A percentile compares a stretch with the other conserved stretches of the same genome.
phyloP scores from a whole-genome alignment of 2,888 invertebrate species.

The Acronicta alni region DNA sequence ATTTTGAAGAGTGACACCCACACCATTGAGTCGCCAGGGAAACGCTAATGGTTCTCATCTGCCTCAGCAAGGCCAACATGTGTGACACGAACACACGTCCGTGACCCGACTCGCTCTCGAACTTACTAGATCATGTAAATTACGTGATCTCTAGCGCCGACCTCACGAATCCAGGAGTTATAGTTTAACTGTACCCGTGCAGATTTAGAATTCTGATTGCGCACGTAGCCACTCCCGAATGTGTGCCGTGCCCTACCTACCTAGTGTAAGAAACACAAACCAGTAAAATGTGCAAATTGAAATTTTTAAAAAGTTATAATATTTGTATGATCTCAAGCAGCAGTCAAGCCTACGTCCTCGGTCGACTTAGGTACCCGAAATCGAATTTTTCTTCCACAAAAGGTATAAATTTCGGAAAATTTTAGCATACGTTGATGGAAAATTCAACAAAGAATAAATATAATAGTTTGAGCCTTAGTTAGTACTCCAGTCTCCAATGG shows the following conservation, averaged over 20 bases:
- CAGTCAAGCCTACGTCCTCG: no score
- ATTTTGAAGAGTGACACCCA: no score
- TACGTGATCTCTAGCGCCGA: constrained; percentile 38
- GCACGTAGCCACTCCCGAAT: constrained; percentile 47
- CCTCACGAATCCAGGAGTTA: constrained; percentile 52
- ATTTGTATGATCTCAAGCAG: no score
- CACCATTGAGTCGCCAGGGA: not conserved
- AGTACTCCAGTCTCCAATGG: not conserved
- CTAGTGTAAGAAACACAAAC: constrained; percentile 20
- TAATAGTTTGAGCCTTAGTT: not conserved
- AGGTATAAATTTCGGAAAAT: no score
- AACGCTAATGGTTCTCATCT: constrained; percentile 54
- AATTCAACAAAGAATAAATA: not conserved
- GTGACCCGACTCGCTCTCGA: constrained; percentile 15
- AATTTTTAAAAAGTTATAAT: no score
- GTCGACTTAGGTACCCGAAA: no score
- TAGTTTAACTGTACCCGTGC: constrained; percentile 44
- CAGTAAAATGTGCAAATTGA: constrained; percentile 15
- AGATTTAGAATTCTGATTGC: constrained; percentile 51
- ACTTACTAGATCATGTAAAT: constrained; percentile 45
- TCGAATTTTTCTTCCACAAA: no score
- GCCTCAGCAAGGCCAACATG: constrained; percentile 74
- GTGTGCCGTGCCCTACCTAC: constrained; percentile 28
- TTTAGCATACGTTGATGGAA: no score
- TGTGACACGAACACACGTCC: constrained; percentile 82